These are phyloP conservation scores for Reticulitermes speratus DNA, from an alignment of 1,140 invertebrate genomes.

Conservation along the genomic window DNA sequence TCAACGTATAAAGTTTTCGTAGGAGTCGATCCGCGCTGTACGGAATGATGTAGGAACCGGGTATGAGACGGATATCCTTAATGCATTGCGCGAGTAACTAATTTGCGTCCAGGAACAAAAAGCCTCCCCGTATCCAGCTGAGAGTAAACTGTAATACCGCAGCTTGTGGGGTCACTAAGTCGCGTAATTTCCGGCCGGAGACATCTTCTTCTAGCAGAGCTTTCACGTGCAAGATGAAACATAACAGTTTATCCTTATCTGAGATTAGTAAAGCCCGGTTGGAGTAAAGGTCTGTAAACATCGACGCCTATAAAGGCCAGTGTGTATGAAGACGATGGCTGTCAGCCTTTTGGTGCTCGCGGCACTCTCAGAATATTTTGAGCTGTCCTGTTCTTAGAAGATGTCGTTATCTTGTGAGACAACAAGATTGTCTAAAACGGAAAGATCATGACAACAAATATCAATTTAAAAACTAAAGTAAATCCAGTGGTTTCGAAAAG, in stretches of 20 bases:
- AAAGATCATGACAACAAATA: too few relatives aligned
- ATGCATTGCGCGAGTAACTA: not conserved
- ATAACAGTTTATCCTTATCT: not conserved
- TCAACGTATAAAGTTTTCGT: not conserved
- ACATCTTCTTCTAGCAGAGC: not conserved
- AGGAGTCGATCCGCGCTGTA: not conserved
- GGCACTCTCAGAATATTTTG: too few relatives aligned
- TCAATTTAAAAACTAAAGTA: too few relatives aligned
- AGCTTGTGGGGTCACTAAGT: constrained; percentile 8
- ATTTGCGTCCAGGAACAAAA: constrained; percentile 15
- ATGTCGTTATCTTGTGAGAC: too few relatives aligned
- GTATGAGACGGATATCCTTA: not conserved
- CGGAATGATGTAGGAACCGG: not conserved
- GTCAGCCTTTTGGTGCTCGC: too few relatives aligned
- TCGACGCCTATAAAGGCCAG: too few relatives aligned
- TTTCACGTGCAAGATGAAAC: not conserved
- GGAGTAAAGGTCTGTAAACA: too few relatives aligned
- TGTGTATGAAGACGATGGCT: too few relatives aligned
- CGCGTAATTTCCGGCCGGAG: not conserved
- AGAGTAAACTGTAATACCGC: not conserved
- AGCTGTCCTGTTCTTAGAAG: too few relatives aligned
- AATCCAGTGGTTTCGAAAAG: too few relatives aligned
- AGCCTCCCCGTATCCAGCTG: not conserved
- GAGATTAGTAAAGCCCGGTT: too few relatives aligned
- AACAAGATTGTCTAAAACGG: too few relatives aligned